Evolutionary conservation across 2,113 vertebrate species (phyloP).

Genomic region (Ctenodactylus gundi): DNA sequence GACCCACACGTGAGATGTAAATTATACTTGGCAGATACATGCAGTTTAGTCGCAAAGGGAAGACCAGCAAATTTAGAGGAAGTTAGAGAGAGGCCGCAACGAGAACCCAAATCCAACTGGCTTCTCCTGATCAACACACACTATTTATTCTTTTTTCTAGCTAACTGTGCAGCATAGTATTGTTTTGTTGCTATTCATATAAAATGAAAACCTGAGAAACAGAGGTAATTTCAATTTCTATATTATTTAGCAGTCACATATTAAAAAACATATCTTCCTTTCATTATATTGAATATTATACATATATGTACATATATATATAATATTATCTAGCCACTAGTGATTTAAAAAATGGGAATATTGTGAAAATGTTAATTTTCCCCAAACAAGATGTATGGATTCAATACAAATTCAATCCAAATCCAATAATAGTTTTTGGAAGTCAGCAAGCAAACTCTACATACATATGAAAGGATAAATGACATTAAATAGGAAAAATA

Average conservation of each 20-base stretch:
- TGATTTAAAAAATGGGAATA: neutral
- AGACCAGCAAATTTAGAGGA: neutral
- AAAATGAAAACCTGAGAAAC: neutral
- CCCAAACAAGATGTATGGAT: neutral
- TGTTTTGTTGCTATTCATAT: neutral
- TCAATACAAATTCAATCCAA: neutral
- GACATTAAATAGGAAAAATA: neutral
- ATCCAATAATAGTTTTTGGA: neutral
- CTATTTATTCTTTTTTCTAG: neutral
- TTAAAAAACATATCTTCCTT: neutral
- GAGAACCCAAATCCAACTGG: neutral
- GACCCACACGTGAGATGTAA: constrained; percentile 30
- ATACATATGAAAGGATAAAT: neutral
- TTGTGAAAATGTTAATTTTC: neutral
- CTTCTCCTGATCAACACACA: neutral
- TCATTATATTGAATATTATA: neutral
- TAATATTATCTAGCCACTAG: neutral
- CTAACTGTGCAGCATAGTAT: neutral
- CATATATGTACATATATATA: too few relatives aligned
- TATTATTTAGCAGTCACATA: neutral
- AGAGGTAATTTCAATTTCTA: neutral
- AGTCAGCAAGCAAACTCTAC: neutral
- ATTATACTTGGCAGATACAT: neutral
- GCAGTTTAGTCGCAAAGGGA: neutral
- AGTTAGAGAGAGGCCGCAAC: neutral